phyloP scores from a whole-genome alignment of 1,140 invertebrate species.

The Solenopsis invicta region DNA sequence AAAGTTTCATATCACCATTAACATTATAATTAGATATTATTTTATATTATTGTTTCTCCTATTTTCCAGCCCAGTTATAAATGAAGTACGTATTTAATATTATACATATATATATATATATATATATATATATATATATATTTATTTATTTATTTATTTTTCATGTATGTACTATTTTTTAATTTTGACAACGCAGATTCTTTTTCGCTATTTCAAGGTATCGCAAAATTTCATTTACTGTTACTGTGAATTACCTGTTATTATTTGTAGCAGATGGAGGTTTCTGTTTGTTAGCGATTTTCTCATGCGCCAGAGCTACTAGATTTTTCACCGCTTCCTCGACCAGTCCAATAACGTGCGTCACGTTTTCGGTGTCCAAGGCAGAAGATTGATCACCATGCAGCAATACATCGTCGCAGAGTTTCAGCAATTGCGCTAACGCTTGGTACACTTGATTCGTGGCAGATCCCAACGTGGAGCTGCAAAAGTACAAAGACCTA shows the following conservation, averaged over 20 bases:
- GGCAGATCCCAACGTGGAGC: constrained; percentile 91
- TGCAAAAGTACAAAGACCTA: constrained; percentile 75
- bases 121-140: too few relatives aligned
- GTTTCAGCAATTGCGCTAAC: constrained; percentile 94
- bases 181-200: not conserved
- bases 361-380: constrained; percentile 91
- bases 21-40: constrained; percentile 11
- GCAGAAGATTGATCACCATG: constrained; percentile 90
- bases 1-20: not conserved
- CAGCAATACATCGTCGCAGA: constrained; percentile 95
- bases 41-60: not conserved
- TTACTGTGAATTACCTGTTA: constrained; percentile 82
- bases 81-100: not conserved
- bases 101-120: too few relatives aligned
- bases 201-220: not conserved
- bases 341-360: constrained; percentile 92
- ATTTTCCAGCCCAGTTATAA: not conserved
- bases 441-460: constrained; percentile 95
- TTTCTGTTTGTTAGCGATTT: constrained; percentile 88
- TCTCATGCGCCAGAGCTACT: constrained; percentile 89
- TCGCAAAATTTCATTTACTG: not conserved
- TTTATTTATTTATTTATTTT: not conserved
- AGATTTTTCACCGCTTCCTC: constrained; percentile 93
- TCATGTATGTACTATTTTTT: not conserved
- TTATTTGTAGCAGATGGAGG: constrained; percentile 82